Evolutionary conservation across 2,888 invertebrate genomes (phyloP).

Genomic region (Xestia ashworthii): DNA sequence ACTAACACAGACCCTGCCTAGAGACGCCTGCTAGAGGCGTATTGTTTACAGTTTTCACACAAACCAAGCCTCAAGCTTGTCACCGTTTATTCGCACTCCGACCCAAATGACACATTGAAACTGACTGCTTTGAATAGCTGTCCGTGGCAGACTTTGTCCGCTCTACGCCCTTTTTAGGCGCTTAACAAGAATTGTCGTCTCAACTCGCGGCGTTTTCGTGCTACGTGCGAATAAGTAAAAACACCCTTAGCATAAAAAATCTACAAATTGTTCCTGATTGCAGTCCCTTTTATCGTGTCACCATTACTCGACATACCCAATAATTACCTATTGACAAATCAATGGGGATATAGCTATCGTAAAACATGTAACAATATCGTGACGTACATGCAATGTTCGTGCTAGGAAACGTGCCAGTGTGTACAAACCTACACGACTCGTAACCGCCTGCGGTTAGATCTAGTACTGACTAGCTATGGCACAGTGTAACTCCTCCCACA

Average conservation of each 20-base stretch:
- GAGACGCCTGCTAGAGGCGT: background rate
- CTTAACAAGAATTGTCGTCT: background rate
- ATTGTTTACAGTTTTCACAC: background rate
- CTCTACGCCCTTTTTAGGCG: background rate
- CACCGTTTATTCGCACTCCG: background rate
- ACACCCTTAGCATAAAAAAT: background rate
- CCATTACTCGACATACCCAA: background rate
- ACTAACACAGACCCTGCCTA: background rate
- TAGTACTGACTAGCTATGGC: background rate
- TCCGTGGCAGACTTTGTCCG: background rate
- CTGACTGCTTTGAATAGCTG: background rate
- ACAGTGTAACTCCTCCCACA: background rate
- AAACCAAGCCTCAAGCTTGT: background rate
- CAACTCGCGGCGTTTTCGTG: background rate
- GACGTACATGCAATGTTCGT: slow-evolving; percentile 10
- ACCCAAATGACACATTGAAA: background rate
- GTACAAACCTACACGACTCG: background rate
- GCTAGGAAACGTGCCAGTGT: slow-evolving; percentile 1
- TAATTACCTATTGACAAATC: slow-evolving; percentile 33
- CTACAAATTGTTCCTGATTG: background rate
- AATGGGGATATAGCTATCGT: background rate
- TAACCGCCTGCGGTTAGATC: slow-evolving; percentile 17
- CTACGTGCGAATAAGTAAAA: background rate
- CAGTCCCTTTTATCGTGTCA: slow-evolving; percentile 5
- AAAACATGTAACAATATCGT: slow-evolving; percentile 12